Evolutionary conservation across 2,113 vertebrate species (phyloP).

Genomic region (Poicephalus gulielmi): DNA sequence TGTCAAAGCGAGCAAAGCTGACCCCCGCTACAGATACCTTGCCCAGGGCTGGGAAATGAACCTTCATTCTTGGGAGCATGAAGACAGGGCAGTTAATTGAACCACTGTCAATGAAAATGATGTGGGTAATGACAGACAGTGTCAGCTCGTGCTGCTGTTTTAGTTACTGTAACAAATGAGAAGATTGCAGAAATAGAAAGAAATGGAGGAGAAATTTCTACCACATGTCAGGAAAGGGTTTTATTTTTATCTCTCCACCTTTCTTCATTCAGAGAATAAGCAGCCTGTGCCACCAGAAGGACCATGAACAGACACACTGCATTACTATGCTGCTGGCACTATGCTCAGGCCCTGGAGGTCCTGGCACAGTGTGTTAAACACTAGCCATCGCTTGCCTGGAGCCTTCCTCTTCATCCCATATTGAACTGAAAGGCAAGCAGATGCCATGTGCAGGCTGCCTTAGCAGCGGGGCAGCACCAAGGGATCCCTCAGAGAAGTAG

Average conservation of each 20-base stretch:
- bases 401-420: background rate
- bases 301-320: background rate
- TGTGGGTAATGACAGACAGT: conserved; percentile 35
- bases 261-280: background rate
- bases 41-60: fast-evolving
- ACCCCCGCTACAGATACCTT: background rate
- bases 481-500: background rate
- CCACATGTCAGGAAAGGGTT: background rate
- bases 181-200: conserved; percentile 33
- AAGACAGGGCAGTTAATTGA: conserved; percentile 42
- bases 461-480: background rate
- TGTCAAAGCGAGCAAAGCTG: background rate
- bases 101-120: conserved; percentile 15
- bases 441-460: background rate
- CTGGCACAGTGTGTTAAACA: background rate
- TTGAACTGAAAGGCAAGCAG: background rate
- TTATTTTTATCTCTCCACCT: conserved; percentile 22
- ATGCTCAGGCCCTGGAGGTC: background rate
- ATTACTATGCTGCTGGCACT: background rate
- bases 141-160: background rate
- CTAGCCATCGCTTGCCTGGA: background rate
- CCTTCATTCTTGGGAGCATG: background rate
- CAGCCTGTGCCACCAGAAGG: background rate
- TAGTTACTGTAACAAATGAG: conserved; percentile 18
- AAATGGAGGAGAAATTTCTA: conserved; percentile 25